A percentile compares a stretch with the other conserved stretches of the same genome.
Conservation (phyloP, 1,140 invertebrate species). For the Notospermus geniculatus region DNA sequence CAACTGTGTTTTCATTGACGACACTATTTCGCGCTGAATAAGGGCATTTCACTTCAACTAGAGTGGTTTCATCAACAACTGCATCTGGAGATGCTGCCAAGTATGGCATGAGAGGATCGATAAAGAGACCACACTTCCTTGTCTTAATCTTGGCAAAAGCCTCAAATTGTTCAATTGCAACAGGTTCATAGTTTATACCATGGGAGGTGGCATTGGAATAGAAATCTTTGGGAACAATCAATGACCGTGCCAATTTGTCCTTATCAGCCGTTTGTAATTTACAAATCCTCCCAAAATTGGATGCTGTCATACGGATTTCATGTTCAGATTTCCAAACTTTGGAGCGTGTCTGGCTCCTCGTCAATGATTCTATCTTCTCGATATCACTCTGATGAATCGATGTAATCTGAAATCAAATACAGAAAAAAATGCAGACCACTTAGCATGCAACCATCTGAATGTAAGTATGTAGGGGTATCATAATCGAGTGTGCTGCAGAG, state of each 20-base stretch:
- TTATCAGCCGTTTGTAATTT: neutral
- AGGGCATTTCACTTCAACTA: neutral
- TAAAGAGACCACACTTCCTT: neutral
- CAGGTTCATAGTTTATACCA: neutral
- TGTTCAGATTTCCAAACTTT: no score
- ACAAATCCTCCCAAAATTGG: neutral
- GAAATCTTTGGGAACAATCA: neutral
- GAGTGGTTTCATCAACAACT: neutral
- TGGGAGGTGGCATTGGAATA: neutral
- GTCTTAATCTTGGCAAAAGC: neutral
- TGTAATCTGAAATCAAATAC: no score
- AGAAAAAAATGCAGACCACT: no score
- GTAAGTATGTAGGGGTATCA: no score
- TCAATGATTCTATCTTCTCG: no score
- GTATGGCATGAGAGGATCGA: neutral
- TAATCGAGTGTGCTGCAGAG: no score
- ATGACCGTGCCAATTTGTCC: neutral
- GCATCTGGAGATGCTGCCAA: neutral
- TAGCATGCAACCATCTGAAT: no score
- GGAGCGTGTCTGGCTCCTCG: no score
- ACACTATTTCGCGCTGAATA: neutral
- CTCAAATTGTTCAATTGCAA: neutral
- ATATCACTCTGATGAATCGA: no score
- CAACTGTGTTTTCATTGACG: neutral
- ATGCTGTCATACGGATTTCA: conserved; percentile 3